These are phyloP conservation scores for Cosmorhoe ocellata DNA, from an alignment of 2,888 invertebrate genomes.

Conservation along the genomic window DNA sequence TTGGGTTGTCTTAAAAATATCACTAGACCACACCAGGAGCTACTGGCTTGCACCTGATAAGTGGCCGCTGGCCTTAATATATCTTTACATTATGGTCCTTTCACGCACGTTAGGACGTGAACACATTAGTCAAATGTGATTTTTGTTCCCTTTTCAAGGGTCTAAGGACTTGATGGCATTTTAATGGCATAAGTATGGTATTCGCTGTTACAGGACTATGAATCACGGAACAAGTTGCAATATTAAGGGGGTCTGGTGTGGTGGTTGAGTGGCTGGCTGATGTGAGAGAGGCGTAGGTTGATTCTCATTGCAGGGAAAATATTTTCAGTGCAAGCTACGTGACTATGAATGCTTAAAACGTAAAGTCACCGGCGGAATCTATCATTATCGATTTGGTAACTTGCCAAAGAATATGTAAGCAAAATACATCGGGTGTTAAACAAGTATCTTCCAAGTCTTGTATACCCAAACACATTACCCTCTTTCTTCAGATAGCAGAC, in stretches of 20 bases:
- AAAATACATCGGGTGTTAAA: too few species aligned
- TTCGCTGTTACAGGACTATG: background rate
- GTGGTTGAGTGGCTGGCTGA: too few species aligned
- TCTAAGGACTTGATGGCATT: slow-evolving; percentile 35
- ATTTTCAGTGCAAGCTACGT: too few species aligned
- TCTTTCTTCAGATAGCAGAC: too few species aligned
- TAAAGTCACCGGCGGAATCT: too few species aligned
- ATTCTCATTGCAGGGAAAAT: too few species aligned
- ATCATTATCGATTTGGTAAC: slow-evolving; percentile 21
- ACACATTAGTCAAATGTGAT: slow-evolving; percentile 21
- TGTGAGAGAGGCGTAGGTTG: too few species aligned
- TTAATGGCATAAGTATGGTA: slow-evolving; percentile 37
- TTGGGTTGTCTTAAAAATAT: too few species aligned
- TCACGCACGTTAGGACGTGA: slow-evolving; percentile 16
- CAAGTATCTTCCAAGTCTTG: too few species aligned
- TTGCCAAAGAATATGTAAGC: slow-evolving; percentile 23
- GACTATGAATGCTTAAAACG: too few species aligned
- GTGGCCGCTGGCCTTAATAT: background rate
- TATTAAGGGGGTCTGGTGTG: background rate
- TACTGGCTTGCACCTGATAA: background rate
- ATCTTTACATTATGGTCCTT: slow-evolving; percentile 16
- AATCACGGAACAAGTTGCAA: slow-evolving; percentile 3
- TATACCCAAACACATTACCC: too few species aligned
- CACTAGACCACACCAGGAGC: too few species aligned
- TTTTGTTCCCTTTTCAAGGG: slow-evolving; percentile 13